phyloP scores from a whole-genome alignment of 2,888 invertebrate species.

The Apodemia mormo region DNA sequence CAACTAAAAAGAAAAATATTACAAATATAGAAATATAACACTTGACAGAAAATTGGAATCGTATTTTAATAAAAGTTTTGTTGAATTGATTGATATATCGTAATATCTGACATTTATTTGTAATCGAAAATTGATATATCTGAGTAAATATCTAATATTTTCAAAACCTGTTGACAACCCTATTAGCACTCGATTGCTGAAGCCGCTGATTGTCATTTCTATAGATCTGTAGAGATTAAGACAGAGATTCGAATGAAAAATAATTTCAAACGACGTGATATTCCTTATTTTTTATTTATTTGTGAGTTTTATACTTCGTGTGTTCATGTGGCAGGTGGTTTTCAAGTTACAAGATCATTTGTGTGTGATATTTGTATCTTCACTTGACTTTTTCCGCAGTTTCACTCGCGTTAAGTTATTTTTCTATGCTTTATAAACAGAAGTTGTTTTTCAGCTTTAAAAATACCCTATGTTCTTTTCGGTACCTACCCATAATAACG shows the following conservation, averaged over 20 bases:
- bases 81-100: too few relatives aligned
- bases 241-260: neutral
- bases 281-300: neutral
- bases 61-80: too few relatives aligned
- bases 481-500: too few relatives aligned
- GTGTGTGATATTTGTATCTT: neutral
- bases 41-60: too few relatives aligned
- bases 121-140: neutral
- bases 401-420: neutral
- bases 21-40: too few relatives aligned
- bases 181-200: slow-evolving; percentile 12
- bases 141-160: neutral
- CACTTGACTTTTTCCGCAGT: neutral
- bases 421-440: neutral
- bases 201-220: slow-evolving; percentile 22
- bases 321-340: neutral
- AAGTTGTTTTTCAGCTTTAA: too few relatives aligned
- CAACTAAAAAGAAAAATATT: too few relatives aligned
- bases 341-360: neutral
- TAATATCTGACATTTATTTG: too few relatives aligned
- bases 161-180: slow-evolving; percentile 22
- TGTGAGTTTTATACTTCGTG: neutral
- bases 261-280: slow-evolving; percentile 10
- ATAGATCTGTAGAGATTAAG: slow-evolving; percentile 4
- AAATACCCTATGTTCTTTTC: too few relatives aligned